These are phyloP conservation scores for Drosophila miranda DNA, from an alignment of 1,140 invertebrate species.

Conservation along the genomic window DNA sequence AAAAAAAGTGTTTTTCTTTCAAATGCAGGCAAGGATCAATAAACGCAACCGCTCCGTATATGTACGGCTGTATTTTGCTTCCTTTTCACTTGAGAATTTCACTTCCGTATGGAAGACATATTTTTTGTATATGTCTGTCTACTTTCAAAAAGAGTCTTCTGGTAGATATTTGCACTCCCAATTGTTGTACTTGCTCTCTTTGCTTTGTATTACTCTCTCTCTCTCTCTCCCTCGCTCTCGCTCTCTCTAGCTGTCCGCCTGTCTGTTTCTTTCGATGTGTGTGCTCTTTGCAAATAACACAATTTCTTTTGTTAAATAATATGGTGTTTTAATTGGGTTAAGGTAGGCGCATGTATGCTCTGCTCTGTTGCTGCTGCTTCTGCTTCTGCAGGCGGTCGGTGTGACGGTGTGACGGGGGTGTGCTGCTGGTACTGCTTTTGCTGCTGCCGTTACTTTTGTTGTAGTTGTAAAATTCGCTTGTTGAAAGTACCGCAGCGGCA, in stretches of 20 bases:
- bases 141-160: conserved; percentile 69
- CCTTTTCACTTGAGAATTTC: conserved; percentile 67
- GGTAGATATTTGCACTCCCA: conserved; percentile 59
- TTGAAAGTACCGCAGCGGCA: conserved; percentile 58
- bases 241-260: conserved; percentile 25
- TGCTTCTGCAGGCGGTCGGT: conserved; percentile 4
- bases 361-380: conserved; percentile 7
- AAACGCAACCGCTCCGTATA: conserved; percentile 23
- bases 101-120: conserved; percentile 69
- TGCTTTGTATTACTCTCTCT: conserved; percentile 1
- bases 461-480: conserved; percentile 19
- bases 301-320: conserved; percentile 82
- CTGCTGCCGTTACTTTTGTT: conserved; percentile 41
- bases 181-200: conserved; percentile 30
- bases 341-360: conserved; percentile 73
- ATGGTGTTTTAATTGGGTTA: conserved; percentile 81
- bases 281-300: conserved; percentile 74
- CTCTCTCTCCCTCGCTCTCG: conserved; percentile 17
- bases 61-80: conserved; percentile 39
- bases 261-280: conserved; percentile 18
- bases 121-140: conserved; percentile 36
- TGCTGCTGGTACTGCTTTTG: conserved; percentile 21
- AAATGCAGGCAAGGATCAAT: conserved; percentile 37
- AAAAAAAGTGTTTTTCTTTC: conserved; percentile 27
- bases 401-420: neutral